These are phyloP conservation scores for Agrotis exclamationis DNA, from an alignment of 2,888 invertebrate species.

Conservation along the genomic window DNA sequence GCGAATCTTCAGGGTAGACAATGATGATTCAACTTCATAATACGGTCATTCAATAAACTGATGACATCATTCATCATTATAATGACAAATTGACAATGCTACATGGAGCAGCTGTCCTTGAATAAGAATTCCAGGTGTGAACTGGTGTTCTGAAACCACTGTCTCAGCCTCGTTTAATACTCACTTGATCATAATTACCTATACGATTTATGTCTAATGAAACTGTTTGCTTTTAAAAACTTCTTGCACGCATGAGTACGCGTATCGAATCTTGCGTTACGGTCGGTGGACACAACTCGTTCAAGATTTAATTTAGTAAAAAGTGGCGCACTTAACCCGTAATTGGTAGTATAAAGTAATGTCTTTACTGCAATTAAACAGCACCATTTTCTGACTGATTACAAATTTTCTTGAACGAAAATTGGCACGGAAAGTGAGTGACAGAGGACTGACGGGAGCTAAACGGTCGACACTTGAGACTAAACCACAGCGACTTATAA, in stretches of 20 bases:
- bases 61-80: not conserved
- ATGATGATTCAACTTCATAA: slow-evolving; percentile 2
- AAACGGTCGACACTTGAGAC: slow-evolving; percentile 12
- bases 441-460: not conserved
- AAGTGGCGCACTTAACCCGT: slow-evolving; percentile 47
- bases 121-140: not conserved
- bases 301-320: slow-evolving; percentile 56
- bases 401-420: slow-evolving; percentile 18
- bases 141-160: not conserved
- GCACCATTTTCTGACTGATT: slow-evolving; percentile 14
- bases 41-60: slow-evolving; percentile 15
- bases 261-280: slow-evolving; percentile 69
- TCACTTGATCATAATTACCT: slow-evolving; percentile 39
- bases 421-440: slow-evolving; percentile 8
- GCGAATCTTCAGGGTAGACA: not conserved
- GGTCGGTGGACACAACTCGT: slow-evolving; percentile 65
- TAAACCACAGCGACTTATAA: slow-evolving; percentile 11
- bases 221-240: slow-evolving; percentile 65
- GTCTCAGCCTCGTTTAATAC: slow-evolving; percentile 9
- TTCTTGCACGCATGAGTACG: slow-evolving; percentile 68
- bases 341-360: slow-evolving; percentile 51
- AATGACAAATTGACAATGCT: too few relatives aligned
- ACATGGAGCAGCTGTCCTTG: not conserved
- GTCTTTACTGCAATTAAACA: slow-evolving; percentile 32
- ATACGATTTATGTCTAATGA: slow-evolving; percentile 42